Conservation (phyloP, 2,113 vertebrate species). For the Thunnus maccoyii region DNA sequence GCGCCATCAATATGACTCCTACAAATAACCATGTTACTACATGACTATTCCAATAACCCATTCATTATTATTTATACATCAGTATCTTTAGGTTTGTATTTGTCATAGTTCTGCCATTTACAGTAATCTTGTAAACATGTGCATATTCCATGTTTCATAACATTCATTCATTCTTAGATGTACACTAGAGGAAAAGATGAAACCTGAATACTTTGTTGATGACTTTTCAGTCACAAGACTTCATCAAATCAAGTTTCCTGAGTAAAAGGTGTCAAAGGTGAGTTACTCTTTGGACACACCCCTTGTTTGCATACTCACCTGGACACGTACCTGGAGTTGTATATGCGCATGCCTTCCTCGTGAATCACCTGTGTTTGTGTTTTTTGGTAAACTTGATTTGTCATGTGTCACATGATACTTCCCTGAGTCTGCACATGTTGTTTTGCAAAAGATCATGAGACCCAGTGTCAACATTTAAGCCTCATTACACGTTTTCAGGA, state of each 20-base stretch:
- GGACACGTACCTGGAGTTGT: conserved; percentile 12
- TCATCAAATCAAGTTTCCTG: not conserved
- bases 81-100: not conserved
- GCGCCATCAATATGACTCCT: conserved; percentile 5
- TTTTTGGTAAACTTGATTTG: conserved; percentile 22
- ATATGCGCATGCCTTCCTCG: not conserved
- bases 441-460: not conserved
- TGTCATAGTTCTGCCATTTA: not conserved
- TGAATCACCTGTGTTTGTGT: conserved; percentile 50
- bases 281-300: not conserved
- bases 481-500: not conserved
- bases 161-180: not conserved
- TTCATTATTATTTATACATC: not conserved
- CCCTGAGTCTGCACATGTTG: not conserved
- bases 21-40: not conserved
- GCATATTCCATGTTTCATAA: not conserved
- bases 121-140: not conserved
- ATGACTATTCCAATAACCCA: not conserved
- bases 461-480: not conserved
- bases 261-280: no score
- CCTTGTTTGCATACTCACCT: not conserved
- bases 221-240: not conserved
- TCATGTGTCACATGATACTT: not conserved
- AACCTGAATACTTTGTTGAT: not conserved
- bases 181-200: not conserved